Base-by-base conservation (phyloP, 2,888 invertebrate genomes). In the Coecobrya sp. region DNA sequence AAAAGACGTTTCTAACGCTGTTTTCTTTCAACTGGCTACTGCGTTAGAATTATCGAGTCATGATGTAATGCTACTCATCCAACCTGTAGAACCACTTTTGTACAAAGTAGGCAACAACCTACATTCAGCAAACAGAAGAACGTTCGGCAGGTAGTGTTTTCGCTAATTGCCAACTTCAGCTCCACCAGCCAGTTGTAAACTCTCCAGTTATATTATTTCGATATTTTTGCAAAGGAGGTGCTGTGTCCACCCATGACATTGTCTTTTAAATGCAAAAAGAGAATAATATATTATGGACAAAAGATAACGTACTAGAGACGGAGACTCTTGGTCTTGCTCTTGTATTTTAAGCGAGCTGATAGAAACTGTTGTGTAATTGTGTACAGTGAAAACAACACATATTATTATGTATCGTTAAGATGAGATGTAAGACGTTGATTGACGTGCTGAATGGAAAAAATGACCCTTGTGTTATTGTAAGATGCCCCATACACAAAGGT, bases 81-180 rank as follows among this genome's bases (percentile, higher is more conserved):
- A 3, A 79, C 76, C 76, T 79, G 52, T 25, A 79, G 25, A 79
- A 49, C 76, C 45, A 52, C 52, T 79, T 79, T 25, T 70, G 13
- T 49, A 49, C 3, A 49, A 49, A 49, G n/a, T 8, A 79, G 0
- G 36, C 36, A 30, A 30, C 70, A n/a, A 42, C 70, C 70, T 36
- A 70, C 70, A n/a, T 13, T n/a, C 70, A 70, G 13, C 3, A 49
- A 49, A 10, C 70, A 30, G 16, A 70, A 36, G 36, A 70, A 70
- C 30, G 30, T 70, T 36, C 19, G 16, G n/a, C 27, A n/a, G 1
- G n/a, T 27, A n/a, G 8, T 36, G 36, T n/a, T 16, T n/a, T 42
- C 27, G 13, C 36, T 70, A 7, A n/a, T n/a, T 2, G 13, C 19
- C 16, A 70, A n/a, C 5, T 0, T 8, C 36, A 1, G 36, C 3